Evolutionary conservation across 2,888 invertebrate species (phyloP).

Genomic region (Rosalia funebris): DNA sequence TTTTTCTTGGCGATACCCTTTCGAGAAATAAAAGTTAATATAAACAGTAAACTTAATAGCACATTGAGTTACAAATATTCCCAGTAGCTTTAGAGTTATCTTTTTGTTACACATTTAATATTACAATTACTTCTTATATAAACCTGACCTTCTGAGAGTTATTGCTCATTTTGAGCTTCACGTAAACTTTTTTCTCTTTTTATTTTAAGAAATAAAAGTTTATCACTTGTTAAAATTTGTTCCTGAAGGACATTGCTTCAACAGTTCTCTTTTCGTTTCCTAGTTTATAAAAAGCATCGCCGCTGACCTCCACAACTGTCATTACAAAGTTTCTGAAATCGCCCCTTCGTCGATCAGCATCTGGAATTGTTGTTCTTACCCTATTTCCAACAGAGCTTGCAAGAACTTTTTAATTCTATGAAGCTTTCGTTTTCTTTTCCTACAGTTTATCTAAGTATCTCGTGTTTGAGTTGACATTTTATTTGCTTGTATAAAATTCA

Average conservation of each 20-base stretch:
- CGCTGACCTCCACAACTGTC: background rate
- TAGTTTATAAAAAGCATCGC: background rate
- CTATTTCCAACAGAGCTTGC: constrained; percentile 32
- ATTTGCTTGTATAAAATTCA: background rate
- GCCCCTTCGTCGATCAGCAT: constrained; percentile 32
- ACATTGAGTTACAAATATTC: no score
- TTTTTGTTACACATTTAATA: no score
- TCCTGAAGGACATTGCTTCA: background rate
- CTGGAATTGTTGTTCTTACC: constrained; percentile 34
- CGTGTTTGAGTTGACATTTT: background rate
- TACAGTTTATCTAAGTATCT: constrained; percentile 23
- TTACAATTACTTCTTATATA: no score
- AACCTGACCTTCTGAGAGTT: no score
- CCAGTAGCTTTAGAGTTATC: no score
- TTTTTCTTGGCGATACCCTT: constrained; percentile 38
- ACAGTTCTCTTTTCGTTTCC: background rate
- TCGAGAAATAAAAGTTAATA: constrained; percentile 36
- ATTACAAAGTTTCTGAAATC: constrained; percentile 20
- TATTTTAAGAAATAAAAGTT: no score
- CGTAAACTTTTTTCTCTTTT: no score
- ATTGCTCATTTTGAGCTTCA: no score
- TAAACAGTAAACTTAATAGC: no score
- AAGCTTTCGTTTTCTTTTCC: constrained; percentile 32
- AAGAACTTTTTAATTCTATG: constrained; percentile 33
- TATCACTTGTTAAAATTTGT: no score